Evolutionary conservation across 2,888 invertebrate genomes (phyloP), one percentile per base, ranked within the genome.

Genomic region (Malthinus seriepunctatus): DNA sequence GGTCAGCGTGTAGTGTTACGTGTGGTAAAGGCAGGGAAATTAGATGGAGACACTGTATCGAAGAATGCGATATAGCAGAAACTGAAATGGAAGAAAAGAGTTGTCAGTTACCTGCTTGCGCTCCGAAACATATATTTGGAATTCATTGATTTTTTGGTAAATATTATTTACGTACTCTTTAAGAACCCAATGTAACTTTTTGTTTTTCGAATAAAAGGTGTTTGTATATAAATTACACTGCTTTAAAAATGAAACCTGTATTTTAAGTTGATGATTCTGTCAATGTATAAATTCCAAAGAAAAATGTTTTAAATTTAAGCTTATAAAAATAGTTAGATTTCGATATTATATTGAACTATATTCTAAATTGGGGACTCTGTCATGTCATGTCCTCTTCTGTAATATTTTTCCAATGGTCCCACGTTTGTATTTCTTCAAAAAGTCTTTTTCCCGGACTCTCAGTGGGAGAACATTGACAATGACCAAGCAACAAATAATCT

Each of bases 1-100:
- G 86, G 85, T 82, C 84, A n/a, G 76, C 81, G n/a, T 88, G 87
- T 71, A 82, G 83, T 56, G 86, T 85, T 1, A 82, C 82, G 31
- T 88, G 87, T 69, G 88, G 87, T 0, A 82, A 81, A 67, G 88
- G 87, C 3, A 74, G 83, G 14, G 76, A 84, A 65, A 83, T 82
- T 63, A 74, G 86, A 23, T 84, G 83, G 77, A 75, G 86, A 15
- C 78, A 81, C 56, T 85, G 85, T 68, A 57, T 77, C 56, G 71
- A 69, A 32, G 74, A 78, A 55, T 81, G 81, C 60, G 66, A 71
- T 6, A 73, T 69, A 3, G 76, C 78, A 5, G 81, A 82, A 63
- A 80, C 79, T 2, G 82, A 82, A 73, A 82, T 81, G 81, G 80
- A 81, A 60, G 81, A 82, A 63, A 81, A 81, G 67, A 65, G 75